Conservation (phyloP, 2,797 vertebrate genomes). For the Todus mexicanus region DNA sequence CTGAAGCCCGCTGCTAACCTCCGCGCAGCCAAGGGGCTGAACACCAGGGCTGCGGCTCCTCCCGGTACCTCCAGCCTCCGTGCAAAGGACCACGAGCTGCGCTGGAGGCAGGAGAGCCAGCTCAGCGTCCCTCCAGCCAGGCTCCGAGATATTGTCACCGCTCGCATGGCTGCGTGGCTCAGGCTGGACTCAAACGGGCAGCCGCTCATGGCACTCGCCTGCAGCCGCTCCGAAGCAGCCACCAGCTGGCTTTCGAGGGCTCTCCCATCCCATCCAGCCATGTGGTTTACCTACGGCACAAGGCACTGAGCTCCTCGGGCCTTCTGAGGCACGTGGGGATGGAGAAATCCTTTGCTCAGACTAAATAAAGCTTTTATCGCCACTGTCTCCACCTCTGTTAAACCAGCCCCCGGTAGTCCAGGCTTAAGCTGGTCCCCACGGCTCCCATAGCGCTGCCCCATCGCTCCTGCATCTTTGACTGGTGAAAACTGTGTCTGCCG, state of each 20-base stretch:
- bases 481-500: background rate
- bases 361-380: background rate
- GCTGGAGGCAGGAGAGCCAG: background rate
- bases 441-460: background rate
- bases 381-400: background rate
- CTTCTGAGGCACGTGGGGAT: background rate
- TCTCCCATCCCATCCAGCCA: background rate
- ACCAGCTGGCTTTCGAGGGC: background rate
- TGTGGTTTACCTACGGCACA: background rate
- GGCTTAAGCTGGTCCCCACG: background rate
- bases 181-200: background rate
- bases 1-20: background rate
- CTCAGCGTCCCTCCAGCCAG: background rate
- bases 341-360: background rate
- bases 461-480: background rate
- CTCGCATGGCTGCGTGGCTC: background rate
- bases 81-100: background rate
- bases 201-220: too few relatives aligned
- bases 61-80: accelerated
- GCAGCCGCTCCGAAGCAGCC: too few relatives aligned
- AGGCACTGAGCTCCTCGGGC: background rate
- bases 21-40: background rate
- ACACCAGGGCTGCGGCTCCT: background rate
- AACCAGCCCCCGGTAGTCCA: background rate
- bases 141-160: accelerated